Evolutionary conservation across 1,140 invertebrate species (phyloP).

Genomic region (Manduca sexta): DNA sequence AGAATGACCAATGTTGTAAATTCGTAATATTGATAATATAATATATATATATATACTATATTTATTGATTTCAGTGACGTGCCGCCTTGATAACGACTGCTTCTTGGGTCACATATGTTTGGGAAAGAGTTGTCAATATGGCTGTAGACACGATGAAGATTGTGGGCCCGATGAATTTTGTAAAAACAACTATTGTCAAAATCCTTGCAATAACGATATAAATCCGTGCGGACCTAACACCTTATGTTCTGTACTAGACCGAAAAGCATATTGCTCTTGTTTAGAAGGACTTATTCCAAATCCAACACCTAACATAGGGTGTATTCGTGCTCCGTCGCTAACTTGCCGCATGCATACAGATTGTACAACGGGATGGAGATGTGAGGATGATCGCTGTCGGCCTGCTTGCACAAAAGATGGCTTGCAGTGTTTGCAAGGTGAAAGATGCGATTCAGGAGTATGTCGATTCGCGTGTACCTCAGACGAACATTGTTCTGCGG

Average conservation of each 20-base stretch:
- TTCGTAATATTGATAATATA: neutral
- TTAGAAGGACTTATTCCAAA: conserved; percentile 85
- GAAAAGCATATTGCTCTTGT: conserved; percentile 88
- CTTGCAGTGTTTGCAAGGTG: conserved; percentile 84
- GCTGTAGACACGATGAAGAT: conserved; percentile 90
- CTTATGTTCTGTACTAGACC: conserved; percentile 84
- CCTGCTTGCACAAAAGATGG: conserved; percentile 85
- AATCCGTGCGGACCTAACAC: conserved; percentile 90
- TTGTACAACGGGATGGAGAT: conserved; percentile 80
- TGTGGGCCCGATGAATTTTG: conserved; percentile 89
- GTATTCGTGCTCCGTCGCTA: conserved; percentile 82
- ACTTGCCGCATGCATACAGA: conserved; percentile 83
- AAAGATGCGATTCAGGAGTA: conserved; percentile 81
- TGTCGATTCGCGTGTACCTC: conserved; percentile 87
- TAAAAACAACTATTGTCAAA: conserved; percentile 83
- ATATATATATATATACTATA: conserved; percentile 7
- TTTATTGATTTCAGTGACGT: conserved; percentile 79
- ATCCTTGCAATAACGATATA: conserved; percentile 80
- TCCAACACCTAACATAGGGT: conserved; percentile 87
- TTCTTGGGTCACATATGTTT: conserved; percentile 92
- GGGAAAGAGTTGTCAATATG: conserved; percentile 87
- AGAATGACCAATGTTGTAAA: too few species aligned
- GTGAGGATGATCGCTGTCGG: conserved; percentile 81
- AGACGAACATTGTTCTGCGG: conserved; percentile 83
- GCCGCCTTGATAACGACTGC: conserved; percentile 91